Evolutionary conservation across 1,140 invertebrate species (phyloP).

Genomic region (Cataglyphis hispanica): DNA sequence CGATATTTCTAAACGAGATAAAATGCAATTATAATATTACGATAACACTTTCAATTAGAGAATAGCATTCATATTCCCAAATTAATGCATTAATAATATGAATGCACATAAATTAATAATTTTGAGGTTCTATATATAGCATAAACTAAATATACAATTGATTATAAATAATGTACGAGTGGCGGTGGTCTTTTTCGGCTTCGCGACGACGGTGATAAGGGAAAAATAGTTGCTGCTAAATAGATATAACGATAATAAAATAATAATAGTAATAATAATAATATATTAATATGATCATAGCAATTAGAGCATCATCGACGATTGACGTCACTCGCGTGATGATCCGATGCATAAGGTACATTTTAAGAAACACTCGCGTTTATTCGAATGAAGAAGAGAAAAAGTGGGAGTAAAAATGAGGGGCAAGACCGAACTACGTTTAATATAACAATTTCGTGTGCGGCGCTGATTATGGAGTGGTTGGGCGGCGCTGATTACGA

Average conservation of each 20-base stretch:
- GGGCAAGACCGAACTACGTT: slow-evolving; percentile 13
- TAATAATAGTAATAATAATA: slow-evolving; percentile 50
- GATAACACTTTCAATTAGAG: background rate
- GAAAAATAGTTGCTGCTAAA: slow-evolving; percentile 28
- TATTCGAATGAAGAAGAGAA: slow-evolving; percentile 7
- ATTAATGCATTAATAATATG: background rate
- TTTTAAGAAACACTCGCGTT: slow-evolving; percentile 45
- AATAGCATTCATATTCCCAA: background rate
- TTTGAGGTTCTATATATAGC: slow-evolving; percentile 15
- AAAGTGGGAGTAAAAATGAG: background rate
- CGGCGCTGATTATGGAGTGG: slow-evolving; percentile 28
- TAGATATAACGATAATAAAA: slow-evolving; percentile 45
- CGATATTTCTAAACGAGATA: background rate
- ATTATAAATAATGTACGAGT: slow-evolving; percentile 18
- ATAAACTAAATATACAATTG: slow-evolving; percentile 11
- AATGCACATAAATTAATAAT: slow-evolving; percentile 11
- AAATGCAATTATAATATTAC: slow-evolving; percentile 2
- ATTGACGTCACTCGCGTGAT: slow-evolving; percentile 8
- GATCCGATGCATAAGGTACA: background rate
- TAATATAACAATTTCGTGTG: background rate
- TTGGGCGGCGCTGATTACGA: slow-evolving; percentile 17
- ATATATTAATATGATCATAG: background rate
- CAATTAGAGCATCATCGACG: slow-evolving; percentile 2
- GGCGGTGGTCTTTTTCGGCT: background rate
- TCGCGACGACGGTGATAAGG: slow-evolving; percentile 26